Base-by-base conservation (phyloP, 2,888 invertebrate species). In the Pandemis corylana region DNA sequence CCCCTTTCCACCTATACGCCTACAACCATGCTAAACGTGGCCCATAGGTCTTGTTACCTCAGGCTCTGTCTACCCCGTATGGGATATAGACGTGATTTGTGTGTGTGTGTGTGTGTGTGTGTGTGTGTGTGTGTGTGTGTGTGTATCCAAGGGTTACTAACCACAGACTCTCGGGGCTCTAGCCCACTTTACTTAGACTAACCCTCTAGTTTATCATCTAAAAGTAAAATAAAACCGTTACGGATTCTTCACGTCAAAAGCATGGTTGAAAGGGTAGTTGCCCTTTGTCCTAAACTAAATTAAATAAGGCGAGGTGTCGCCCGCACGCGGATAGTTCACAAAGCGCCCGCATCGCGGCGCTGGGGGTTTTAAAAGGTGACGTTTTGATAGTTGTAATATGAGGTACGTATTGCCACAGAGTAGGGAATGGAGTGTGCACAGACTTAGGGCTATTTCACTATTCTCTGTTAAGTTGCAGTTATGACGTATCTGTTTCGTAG, bases 261-360 rank as follows among this genome's bases (percentile, higher is more conserved):
- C 67, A 68, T 15, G 68, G 68, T 46, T 49, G 15, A 53, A 67
- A 51, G 67, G 53, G 67, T 15, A 53, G 41, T 20, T 64, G 80
- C 81, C 86, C 85, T 87, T 87, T 84, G 87, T 84, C 53, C 75
- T 42, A 10, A 65, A 71, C 75, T 75, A 90, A 92, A 91, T 91
- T 89, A 92, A 91, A 92, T 91, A 92, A 89, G 87, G 86, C 85
- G 90, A 92, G 91, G 92, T 92, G 91, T 88, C 89, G 88, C 88
- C 89, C 91, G 88, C 90, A 89, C 83, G 78, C 77, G 75, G 81
- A 78, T 78, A 78, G 80, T 78, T 76, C 78, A 82, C 81, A 86
- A 78, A 81, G 80, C 59, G 76, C 86, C 86, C 86, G 86, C 86
- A 86, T 86, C 62, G 68, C 63, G 64, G 68, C 64, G 44, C 64